Evolutionary conservation across 2,888 invertebrate genomes (phyloP).

Genomic region (Morpho achilles): DNA sequence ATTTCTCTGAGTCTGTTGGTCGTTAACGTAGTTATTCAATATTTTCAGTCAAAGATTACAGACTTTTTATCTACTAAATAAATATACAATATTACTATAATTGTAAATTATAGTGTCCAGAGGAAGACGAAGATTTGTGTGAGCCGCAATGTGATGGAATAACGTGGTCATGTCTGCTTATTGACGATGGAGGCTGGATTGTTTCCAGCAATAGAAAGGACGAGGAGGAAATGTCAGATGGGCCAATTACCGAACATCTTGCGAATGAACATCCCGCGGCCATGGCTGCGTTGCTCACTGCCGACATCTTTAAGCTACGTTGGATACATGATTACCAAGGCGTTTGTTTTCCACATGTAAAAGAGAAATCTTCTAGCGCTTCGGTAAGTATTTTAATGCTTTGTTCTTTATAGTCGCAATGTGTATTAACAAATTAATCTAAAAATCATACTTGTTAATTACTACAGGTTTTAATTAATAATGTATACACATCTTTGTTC

Average conservation of each 20-base stretch:
- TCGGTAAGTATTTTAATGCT: slow-evolving; percentile 36
- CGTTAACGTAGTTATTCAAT: not conserved
- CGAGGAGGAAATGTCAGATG: slow-evolving; percentile 37
- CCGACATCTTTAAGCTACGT: slow-evolving; percentile 52
- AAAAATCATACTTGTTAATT: too few relatives aligned
- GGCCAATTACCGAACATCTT: slow-evolving; percentile 50
- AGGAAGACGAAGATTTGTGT: slow-evolving; percentile 48
- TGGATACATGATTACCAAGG: slow-evolving; percentile 70
- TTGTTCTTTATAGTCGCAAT: not conserved
- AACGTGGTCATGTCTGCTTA: slow-evolving; percentile 60
- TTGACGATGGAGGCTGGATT: slow-evolving; percentile 69
- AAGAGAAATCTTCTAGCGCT: slow-evolving; percentile 30
- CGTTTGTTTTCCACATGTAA: slow-evolving; percentile 51
- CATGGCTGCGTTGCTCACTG: slow-evolving; percentile 56
- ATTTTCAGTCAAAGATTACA: not conserved
- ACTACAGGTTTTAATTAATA: too few relatives aligned
- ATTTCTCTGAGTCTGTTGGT: too few relatives aligned
- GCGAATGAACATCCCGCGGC: slow-evolving; percentile 51
- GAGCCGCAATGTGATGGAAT: slow-evolving; percentile 53
- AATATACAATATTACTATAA: too few relatives aligned
- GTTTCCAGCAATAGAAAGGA: slow-evolving; percentile 43
- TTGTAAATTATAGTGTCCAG: too few relatives aligned
- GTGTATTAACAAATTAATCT: too few relatives aligned
- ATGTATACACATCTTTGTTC: too few relatives aligned
- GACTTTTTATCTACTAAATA: not conserved